A percentile compares a stretch with the other conserved stretches of the same genome.
Conservation (phyloP, 2,113 vertebrate genomes). For the Chionis minor region DNA sequence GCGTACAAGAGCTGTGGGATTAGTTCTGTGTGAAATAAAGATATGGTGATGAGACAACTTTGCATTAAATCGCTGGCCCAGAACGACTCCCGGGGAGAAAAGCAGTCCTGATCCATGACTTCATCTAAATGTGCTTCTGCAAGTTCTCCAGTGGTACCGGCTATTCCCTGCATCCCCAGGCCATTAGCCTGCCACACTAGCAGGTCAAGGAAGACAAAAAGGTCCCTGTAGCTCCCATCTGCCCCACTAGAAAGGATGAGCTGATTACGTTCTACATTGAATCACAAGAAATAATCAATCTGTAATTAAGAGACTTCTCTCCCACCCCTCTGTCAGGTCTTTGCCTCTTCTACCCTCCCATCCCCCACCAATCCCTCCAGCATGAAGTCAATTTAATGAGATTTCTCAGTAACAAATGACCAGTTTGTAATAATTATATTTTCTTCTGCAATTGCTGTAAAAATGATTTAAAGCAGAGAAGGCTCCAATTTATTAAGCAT, state of each 20-base stretch:
- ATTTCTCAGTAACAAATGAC: slow-evolving; percentile 77
- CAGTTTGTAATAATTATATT: slow-evolving; percentile 82
- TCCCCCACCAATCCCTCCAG: slow-evolving; percentile 51
- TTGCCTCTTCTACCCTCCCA: background rate
- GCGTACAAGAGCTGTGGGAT: background rate
- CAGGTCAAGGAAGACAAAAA: background rate
- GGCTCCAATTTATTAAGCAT: slow-evolving; percentile 78
- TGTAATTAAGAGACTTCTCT: slow-evolving; percentile 69
- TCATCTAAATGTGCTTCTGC: background rate
- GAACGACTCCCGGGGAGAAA: background rate
- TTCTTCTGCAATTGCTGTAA: slow-evolving; percentile 58
- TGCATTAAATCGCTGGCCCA: background rate
- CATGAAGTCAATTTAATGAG: slow-evolving; percentile 74
- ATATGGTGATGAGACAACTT: background rate
- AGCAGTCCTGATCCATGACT: background rate
- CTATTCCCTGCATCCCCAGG: background rate
- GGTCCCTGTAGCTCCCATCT: background rate
- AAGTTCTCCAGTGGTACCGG: background rate
- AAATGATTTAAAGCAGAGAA: slow-evolving; percentile 74
- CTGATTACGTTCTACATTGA: slow-evolving; percentile 58
- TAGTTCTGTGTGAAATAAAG: background rate
- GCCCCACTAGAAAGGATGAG: slow-evolving; percentile 20
- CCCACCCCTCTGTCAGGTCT: background rate
- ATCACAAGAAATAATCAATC: slow-evolving; percentile 69
- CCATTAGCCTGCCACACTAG: background rate